Conservation (phyloP, 2,113 vertebrate genomes). For the Paramisgurnus dabryanus region DNA sequence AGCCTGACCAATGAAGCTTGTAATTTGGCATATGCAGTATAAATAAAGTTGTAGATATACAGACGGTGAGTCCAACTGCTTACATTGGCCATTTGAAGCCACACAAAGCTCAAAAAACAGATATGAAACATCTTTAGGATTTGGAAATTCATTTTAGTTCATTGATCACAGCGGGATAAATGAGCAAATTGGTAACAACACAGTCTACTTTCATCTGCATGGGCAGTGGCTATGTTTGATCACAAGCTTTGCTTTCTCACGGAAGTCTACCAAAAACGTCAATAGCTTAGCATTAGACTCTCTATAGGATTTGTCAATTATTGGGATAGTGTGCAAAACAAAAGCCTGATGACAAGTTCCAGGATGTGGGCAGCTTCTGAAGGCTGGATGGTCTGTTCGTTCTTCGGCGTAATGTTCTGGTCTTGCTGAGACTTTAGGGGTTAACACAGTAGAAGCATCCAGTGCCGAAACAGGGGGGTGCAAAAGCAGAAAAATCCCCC, state of each 20-base stretch:
- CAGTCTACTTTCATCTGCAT: conserved; percentile 66
- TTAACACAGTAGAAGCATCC: conserved; percentile 23
- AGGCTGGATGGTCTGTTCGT: conserved; percentile 7
- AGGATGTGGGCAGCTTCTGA: conserved; percentile 25
- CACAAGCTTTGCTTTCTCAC: conserved; percentile 45
- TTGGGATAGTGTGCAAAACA: conserved; percentile 15
- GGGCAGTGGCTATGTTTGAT: conserved; percentile 63
- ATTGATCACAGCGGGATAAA: conserved; percentile 59
- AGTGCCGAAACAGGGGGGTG: conserved; percentile 22
- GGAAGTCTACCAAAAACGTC: conserved; percentile 49
- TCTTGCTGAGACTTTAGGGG: conserved; percentile 23
- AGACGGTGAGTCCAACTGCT: conserved; percentile 55
- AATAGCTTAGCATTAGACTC: conserved; percentile 54
- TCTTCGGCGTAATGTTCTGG: neutral
- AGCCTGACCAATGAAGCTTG: conserved; percentile 75
- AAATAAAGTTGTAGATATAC: conserved; percentile 69
- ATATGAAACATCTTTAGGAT: conserved; percentile 47
- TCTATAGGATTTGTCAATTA: conserved; percentile 51
- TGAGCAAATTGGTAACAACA: conserved; percentile 59
- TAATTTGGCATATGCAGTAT: conserved; percentile 71
- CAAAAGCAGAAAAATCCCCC: conserved; percentile 44
- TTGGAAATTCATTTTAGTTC: conserved; percentile 55
- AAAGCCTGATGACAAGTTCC: conserved; percentile 22
- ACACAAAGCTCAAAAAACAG: neutral
- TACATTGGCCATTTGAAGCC: conserved; percentile 37